These are phyloP conservation scores for Gallinago undulata DNA, from an alignment of 2,113 vertebrate species.

Conservation along the genomic window DNA sequence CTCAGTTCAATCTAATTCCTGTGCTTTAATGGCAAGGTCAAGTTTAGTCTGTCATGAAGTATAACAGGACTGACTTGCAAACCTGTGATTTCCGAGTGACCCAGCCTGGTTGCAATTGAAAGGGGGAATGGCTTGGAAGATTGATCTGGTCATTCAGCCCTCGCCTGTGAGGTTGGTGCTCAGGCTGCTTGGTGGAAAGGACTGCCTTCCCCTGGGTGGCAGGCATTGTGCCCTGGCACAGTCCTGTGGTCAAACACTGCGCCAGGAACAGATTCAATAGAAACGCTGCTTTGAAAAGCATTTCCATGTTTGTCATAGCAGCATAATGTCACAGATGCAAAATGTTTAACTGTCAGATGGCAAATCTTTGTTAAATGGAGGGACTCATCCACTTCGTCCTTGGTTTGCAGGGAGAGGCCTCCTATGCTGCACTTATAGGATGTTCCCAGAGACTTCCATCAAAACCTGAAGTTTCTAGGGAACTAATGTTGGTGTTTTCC, in stretches of 20 bases:
- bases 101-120: not conserved
- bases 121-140: not conserved
- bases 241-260: not conserved
- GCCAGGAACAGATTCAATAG: not conserved
- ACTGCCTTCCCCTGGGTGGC: not conserved
- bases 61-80: not conserved
- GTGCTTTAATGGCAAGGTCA: not conserved
- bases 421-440: not conserved
- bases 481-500: not conserved
- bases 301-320: not conserved
- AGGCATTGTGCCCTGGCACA: constrained; percentile 17
- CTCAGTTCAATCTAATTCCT: not conserved
- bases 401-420: not conserved
- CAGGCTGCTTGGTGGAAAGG: not conserved
- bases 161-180: not conserved
- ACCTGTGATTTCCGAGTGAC: not conserved
- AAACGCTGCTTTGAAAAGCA: constrained; percentile 8
- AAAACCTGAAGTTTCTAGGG: not conserved
- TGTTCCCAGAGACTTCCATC: not conserved
- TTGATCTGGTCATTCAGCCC: not conserved
- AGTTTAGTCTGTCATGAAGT: not conserved
- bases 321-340: not conserved
- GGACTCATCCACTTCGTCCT: not conserved
- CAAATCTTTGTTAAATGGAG: not conserved
- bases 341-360: not conserved